Base-by-base conservation (phyloP, 2,113 vertebrate genomes). In the Lucifuga dentata region DNA sequence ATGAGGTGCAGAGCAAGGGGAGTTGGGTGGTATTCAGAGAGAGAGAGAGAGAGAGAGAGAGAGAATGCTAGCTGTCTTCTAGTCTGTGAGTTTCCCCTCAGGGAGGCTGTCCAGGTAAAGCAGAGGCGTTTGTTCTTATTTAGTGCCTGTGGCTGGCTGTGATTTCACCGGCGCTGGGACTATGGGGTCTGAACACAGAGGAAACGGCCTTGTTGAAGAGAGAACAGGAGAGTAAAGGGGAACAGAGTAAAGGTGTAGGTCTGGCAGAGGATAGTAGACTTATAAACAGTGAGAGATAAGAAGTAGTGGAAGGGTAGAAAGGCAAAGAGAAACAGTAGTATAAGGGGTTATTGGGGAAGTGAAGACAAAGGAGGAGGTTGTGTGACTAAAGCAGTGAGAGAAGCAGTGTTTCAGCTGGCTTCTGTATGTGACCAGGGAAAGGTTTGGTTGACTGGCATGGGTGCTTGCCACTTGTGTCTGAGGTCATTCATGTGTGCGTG, bases 51-150 rank as follows among this genome's bases (percentile, higher is more conserved):
- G 53, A 46, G 35, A 69, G 65, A 69, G 23, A 1, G 45, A 69
- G 61, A 69, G 44, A 72, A 71, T 44, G 66, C 51, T 68, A 16
- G 35, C 33, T 69, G 51, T 61, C 62, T 78, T 67, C 50, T 56
- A 59, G 48, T 60, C 52, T 68, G n/a, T 24, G 57, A 48, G 58
- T 65, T 76, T 76, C 46, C 60, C 90, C 72, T 62, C 4, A 26
- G 88, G 81, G 82, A 90, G 58, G 48, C 38, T 68, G 39, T 70
- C 51, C 68, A 83, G 71, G 49, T 87, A 78, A 73, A 83, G 74
- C 79, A 44, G 55, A 66, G 3, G 21, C 49, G 73, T 83, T 88
- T 81, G 74, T 85, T 78, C 80, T 91, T 89, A 76, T 80, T 59
- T 51, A 87, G 67, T 33, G 45, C 80, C 69, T 43, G 60, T 58